Evolutionary conservation across 2,888 invertebrate genomes (phyloP).

Genomic region (Vanessa cardui): DNA sequence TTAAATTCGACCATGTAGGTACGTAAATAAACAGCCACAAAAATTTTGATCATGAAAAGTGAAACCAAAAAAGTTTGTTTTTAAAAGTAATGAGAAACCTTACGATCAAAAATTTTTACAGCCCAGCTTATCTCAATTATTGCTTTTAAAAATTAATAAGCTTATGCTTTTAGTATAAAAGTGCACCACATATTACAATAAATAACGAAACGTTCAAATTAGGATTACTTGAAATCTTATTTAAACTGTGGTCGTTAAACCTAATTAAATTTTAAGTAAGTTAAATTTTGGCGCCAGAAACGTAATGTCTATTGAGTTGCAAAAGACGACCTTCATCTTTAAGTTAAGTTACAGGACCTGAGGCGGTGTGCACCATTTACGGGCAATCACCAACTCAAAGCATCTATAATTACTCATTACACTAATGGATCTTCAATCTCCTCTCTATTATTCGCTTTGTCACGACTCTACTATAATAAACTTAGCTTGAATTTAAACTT

Average conservation of each 20-base stretch:
- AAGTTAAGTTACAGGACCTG: conserved; percentile 50
- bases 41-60: too few species aligned
- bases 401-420: conserved; percentile 71
- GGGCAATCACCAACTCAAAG: conserved; percentile 56
- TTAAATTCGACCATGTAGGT: too few species aligned
- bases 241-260: conserved; percentile 8
- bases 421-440: conserved; percentile 68
- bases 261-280: conserved; percentile 31
- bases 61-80: too few species aligned
- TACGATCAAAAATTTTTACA: not conserved
- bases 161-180: not conserved
- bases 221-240: not conserved
- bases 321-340: conserved; percentile 64
- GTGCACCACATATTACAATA: not conserved
- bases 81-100: not conserved
- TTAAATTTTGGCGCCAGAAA: conserved; percentile 40
- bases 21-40: too few species aligned
- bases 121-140: conserved; percentile 7
- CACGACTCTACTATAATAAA: conserved; percentile 56
- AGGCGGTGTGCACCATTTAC: conserved; percentile 46
- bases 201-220: conserved; percentile 10
- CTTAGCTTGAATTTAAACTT: conserved; percentile 16
- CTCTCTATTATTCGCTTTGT: conserved; percentile 59
- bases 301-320: conserved; percentile 53
- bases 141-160: conserved; percentile 6